Percentiles rank a stretch among this genome's conserved stretches.
phyloP scores from a whole-genome alignment of 1,140 invertebrate species.

The Bombyx mori region ASM3026992v2 NC_085126.1:9652501-9653000 shows the following conservation, averaged over 20 bases:
- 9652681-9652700: constrained; percentile 61
- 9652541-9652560: constrained; percentile 21
- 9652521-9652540: constrained; percentile 17
- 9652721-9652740: constrained; percentile 2
- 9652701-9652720: constrained; percentile 55
- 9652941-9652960: too few species aligned
- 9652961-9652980: too few species aligned
- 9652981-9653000: too few species aligned
- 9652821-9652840: too few species aligned
- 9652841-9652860: too few species aligned
- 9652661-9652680: constrained; percentile 57
- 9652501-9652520: constrained; percentile 8
- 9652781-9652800: background rate
- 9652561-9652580: constrained; percentile 44
- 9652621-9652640: constrained; percentile 45
- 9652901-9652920: too few species aligned
- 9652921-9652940: too few species aligned
- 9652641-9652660: constrained; percentile 47
- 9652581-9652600: constrained; percentile 66
- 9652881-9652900: too few species aligned
- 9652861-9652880: too few species aligned
- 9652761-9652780: background rate
- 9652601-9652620: constrained; percentile 62
- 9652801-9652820: too few species aligned
- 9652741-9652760: background rate